Conservation (phyloP, 2,888 invertebrate genomes). For the Polymixis lichenea region DNA sequence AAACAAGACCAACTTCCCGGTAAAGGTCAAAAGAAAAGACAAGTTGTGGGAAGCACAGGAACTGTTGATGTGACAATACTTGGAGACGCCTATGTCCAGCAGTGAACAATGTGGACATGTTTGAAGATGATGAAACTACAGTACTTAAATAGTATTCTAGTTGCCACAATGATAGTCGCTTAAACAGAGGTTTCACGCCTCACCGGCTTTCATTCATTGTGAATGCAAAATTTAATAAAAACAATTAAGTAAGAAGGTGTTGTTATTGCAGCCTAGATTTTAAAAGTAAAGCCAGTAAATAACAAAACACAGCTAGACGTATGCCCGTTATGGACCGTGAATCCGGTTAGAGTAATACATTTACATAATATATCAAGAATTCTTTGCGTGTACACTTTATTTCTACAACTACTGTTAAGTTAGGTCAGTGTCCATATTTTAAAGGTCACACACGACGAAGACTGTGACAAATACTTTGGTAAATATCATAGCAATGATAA, state of each 20-base stretch:
- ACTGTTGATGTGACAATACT: too few relatives aligned
- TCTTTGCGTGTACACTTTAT: slow-evolving; percentile 19
- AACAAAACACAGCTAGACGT: slow-evolving; percentile 40
- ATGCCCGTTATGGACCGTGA: slow-evolving; percentile 40
- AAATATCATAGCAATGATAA: background rate
- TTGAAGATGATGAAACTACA: too few relatives aligned
- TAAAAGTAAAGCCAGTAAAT: slow-evolving; percentile 39
- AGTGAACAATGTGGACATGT: too few relatives aligned
- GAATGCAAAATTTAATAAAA: slow-evolving; percentile 10
- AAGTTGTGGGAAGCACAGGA: background rate
- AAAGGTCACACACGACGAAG: background rate
- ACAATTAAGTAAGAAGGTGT: slow-evolving; percentile 19
- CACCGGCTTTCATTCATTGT: slow-evolving; percentile 2
- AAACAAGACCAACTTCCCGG: background rate
- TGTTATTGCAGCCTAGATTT: slow-evolving; percentile 37
- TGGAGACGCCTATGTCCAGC: background rate
- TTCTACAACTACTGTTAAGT: slow-evolving; percentile 43
- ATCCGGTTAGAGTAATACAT: slow-evolving; percentile 53
- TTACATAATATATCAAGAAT: slow-evolving; percentile 52
- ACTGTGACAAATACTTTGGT: background rate
- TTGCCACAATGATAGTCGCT: background rate
- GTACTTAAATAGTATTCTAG: background rate
- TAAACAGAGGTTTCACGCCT: background rate
- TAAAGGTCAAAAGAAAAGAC: too few relatives aligned
- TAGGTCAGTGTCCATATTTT: slow-evolving; percentile 24